These are phyloP conservation scores for Opisthocomus hoazin DNA, from an alignment of 2,113 vertebrate species.

Conservation along the genomic window DNA sequence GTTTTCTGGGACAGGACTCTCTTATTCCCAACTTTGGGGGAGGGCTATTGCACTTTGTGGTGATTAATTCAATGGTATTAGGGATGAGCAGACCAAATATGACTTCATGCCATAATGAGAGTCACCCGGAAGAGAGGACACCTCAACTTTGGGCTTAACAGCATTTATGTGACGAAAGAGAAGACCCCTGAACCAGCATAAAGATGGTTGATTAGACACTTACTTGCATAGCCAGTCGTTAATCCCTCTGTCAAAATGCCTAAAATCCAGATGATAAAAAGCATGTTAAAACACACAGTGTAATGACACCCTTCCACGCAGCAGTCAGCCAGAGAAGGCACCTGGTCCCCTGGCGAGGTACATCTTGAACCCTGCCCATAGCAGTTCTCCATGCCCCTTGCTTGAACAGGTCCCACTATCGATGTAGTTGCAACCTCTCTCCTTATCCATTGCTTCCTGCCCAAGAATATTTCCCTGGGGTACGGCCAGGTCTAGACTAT, in stretches of 20 bases:
- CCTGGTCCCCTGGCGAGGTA: not conserved
- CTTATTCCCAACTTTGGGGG: not conserved
- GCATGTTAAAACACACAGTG: accelerated
- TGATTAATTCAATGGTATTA: not conserved
- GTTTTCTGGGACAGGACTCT: not conserved
- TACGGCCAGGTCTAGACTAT: not conserved
- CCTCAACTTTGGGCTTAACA: not conserved
- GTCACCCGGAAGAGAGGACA: not conserved
- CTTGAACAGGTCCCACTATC: accelerated
- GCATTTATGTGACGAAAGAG: not conserved
- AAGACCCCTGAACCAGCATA: not conserved
- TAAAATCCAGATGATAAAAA: constrained; percentile 46
- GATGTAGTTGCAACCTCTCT: accelerated
- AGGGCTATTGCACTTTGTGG: not conserved
- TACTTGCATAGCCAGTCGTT: constrained; percentile 98
- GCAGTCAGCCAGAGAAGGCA: not conserved
- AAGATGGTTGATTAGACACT: not conserved
- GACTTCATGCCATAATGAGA: not conserved
- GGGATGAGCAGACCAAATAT: not conserved
- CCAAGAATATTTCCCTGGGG: not conserved
- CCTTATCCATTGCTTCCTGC: not conserved
- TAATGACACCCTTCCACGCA: not conserved
- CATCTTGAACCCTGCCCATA: not conserved
- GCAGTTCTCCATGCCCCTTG: not conserved
- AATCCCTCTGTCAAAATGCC: constrained; percentile 95